phyloP scores from a whole-genome alignment of 2,888 invertebrate species.

The Troilus luridus region DNA sequence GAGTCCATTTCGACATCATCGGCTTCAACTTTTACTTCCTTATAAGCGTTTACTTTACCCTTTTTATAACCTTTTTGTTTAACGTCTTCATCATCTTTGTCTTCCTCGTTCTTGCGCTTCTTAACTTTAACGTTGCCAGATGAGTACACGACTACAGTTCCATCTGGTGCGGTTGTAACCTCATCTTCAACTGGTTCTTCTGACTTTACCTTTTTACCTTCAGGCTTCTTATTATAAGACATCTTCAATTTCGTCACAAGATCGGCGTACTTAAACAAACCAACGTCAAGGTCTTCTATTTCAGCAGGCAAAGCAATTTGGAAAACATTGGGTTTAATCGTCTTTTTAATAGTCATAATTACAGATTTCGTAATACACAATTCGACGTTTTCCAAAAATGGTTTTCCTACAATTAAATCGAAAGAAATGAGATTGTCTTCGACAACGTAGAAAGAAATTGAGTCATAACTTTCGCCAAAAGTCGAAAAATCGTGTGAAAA shows the following conservation, averaged over 20 bases:
- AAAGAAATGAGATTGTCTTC: no score
- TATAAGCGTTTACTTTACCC: not conserved
- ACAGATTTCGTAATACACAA: no score
- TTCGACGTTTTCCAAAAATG: no score
- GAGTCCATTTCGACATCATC: not conserved
- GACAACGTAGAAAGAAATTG: no score
- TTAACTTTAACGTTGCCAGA: constrained; percentile 57
- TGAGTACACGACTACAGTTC: constrained; percentile 51
- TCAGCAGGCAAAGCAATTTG: no score
- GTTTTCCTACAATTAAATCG: no score
- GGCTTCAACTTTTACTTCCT: constrained; percentile 6
- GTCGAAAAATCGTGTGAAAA: no score
- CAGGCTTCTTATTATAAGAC: not conserved
- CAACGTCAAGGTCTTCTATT: constrained; percentile 67
- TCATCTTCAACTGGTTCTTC: constrained; percentile 75
- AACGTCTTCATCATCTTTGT: constrained; percentile 6
- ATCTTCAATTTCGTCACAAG: no score
- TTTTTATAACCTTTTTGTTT: not conserved
- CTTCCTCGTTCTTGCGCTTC: constrained; percentile 48
- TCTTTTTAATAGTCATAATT: no score
- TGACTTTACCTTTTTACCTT: constrained; percentile 29
- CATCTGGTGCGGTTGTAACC: constrained; percentile 39
- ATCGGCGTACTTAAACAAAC: constrained; percentile 71
- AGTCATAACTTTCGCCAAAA: no score
- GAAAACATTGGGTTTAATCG: no score